Evolutionary conservation across 2,888 invertebrate genomes (phyloP), one percentile per base, ranked within the genome.

Genomic region (Agrochola lota): DNA sequence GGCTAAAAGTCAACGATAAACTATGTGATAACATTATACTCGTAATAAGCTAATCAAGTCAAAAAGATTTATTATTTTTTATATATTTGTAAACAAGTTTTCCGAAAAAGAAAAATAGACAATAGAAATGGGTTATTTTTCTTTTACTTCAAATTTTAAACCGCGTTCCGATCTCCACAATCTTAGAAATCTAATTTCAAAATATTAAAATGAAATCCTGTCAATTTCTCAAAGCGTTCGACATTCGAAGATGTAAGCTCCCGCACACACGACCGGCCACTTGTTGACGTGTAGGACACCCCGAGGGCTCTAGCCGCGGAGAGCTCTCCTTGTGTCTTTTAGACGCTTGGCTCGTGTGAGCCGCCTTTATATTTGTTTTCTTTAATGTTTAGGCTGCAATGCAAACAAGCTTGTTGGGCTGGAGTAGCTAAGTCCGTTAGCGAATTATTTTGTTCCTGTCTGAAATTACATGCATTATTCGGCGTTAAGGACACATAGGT

Each of bases 241-340:
- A 87, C 68, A 84, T 84, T 85, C 76, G 85, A 88, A 88, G 86
- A 90, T 85, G 82, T 88, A 85, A 88, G 79, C 74, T 84, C 63
- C 84, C 77, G 59, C 63, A 85, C 90, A 92, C 91, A 92, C 91
- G 91, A 93, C 93, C 94, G 92, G 92, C 95, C 95, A 95, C 96
- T 95, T 95, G 95, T 95, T 94, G 94, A 92, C 89, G 91, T 90
- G 87, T 87, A 90, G 93, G 92, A 92, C 89, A 91, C 88, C 91
- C 93, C 91, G 89, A 96, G 95, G 91, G 94, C 94, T 89, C 95
- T 96, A 93, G 88, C 86, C 86, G 81, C 88, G 79, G 89, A 95
- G 95, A 90, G 95, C 93, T 88, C 94, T 95, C 88, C 91, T 91
- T 89, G 86, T 91, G 92, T 94, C 95, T 95, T 94, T 94, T 93